Evolutionary conservation across 2,888 invertebrate genomes (phyloP), one percentile per base, ranked within the genome.

Genomic region (Matsumyia berberina): DNA sequence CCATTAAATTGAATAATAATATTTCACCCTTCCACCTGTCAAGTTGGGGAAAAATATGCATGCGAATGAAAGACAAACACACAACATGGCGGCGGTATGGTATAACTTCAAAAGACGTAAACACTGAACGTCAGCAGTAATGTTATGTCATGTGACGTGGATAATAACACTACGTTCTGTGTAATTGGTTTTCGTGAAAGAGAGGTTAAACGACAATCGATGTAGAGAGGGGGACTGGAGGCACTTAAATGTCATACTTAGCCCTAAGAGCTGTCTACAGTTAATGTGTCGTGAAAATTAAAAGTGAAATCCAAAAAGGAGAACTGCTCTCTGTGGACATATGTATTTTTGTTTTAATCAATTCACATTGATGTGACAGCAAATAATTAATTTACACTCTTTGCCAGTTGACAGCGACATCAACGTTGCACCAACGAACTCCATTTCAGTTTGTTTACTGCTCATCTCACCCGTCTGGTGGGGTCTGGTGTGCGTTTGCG

Each of bases 371-470:
- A 80, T 49, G 29, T 39, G 69, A 64, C 67, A 66, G 29, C 17
- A 69, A 31, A 66, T 49, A 51, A 72, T 69, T 69, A 81, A 76
- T 62, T 62, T 57, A 69, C 33, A 67, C 51, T 76, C 33, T 37
- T 67, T 67, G 37, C 17, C 17, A 60, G 62, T 55, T 67, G 51
- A 58, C 70, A 70, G 35, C 37, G 17, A 17, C 39, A 51, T 55
- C 35, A 39, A 19, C n/a, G 17, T 64, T 64, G 64, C 37, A 62
- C 9, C 46, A 44, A 62, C 15, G 12, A 58, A 0, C 44, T 31
- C 35, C 51, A 39, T 39, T 31, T 51, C 39, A 42, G 60, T 72
- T 62, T 29, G 11, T 11, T 46, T 24, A 19, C 11, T 46, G 33
- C 12, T n/a, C 5, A 35, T 6, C 35, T 33, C 51, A 19, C n/a